Base-by-base conservation (phyloP, 2,888 invertebrate genomes). In the Cantharis flavilabris region DNA sequence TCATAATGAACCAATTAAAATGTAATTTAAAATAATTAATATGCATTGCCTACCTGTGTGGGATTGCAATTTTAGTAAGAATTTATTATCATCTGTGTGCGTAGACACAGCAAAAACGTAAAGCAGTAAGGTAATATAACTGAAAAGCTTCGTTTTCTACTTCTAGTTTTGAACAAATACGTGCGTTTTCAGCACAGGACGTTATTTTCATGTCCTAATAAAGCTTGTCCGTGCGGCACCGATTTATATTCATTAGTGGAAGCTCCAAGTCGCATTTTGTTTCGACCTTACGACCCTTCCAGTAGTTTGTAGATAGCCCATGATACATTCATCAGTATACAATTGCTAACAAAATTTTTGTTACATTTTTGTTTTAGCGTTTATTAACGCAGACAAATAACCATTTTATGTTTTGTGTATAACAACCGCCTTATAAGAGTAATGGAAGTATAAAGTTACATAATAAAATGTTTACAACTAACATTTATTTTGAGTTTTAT, bases 221-320 rank as follows among this genome's bases (percentile, higher is more conserved):
- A 78, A 78, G 72, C 76, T 65, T 74, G 73, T 76, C 73, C 80
- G 82, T 81, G 81, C 81, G 81, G 77, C 81, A 82, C 81, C 84
- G 81, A 84, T 84, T 85, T 84, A 84, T 85, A 84, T 84, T 84
- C 84, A 84, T 85, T 85, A 85, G 81, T 79, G 78, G 75, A 80
- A 76, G 82, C 81, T 82, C 82, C 79, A 82, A 81, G 83, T 82
- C 81, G 82, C 82, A 82, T 82, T 84, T 84, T 83, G 84, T 82
- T 84, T 80, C 78, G 82, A 80, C 80, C 81, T 78, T 80, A 79
- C 82, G 80, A 82, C 81, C 82, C 80, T 82, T 72, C 75, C 64
- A 71, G 70, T 76, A 73, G 70, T 73, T 70, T 74, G 74, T 75
- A 77, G 77, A 77, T 77, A 77, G 75, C 76, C 73, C 70, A 64